Conservation (phyloP, 2,888 invertebrate genomes). For the Tolmerus cingulatus region DNA sequence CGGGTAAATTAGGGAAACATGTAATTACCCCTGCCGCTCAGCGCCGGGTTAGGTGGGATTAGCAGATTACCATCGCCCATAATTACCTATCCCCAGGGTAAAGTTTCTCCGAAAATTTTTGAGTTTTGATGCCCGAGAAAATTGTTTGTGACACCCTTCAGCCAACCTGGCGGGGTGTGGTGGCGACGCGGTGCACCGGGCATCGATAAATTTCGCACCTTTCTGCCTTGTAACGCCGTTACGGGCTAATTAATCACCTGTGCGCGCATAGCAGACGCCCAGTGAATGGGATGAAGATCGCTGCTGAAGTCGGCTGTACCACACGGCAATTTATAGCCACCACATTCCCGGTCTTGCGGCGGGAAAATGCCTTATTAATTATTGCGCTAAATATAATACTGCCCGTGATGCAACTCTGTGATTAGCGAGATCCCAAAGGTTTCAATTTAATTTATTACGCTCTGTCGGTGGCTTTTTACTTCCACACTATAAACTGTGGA, state of each 20-base stretch:
- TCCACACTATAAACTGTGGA: too few species aligned
- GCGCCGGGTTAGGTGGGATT: not conserved
- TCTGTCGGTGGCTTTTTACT: not conserved
- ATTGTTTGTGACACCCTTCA: not conserved
- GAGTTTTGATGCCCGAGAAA: not conserved
- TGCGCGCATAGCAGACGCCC: not conserved
- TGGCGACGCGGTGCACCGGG: not conserved
- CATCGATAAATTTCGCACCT: conserved; percentile 18
- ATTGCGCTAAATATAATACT: conserved; percentile 19
- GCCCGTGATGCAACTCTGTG: not conserved
- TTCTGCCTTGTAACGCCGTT: conserved; percentile 11
- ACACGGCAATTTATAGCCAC: not conserved
- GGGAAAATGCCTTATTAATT: conserved; percentile 14
- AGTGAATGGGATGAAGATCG: not conserved
- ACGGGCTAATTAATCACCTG: conserved; percentile 5
- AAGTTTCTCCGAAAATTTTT: not conserved
- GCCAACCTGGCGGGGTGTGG: not conserved
- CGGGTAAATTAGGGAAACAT: not conserved
- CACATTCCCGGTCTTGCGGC: not conserved
- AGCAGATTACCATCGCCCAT: not conserved
- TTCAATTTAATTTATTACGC: not conserved
- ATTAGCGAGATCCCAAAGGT: not conserved
- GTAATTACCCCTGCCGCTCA: not conserved
- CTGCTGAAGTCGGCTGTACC: not conserved
- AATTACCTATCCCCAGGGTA: not conserved